phyloP scores from a whole-genome alignment of 2,888 invertebrate genomes.

The Isoperla grammatica region DNA sequence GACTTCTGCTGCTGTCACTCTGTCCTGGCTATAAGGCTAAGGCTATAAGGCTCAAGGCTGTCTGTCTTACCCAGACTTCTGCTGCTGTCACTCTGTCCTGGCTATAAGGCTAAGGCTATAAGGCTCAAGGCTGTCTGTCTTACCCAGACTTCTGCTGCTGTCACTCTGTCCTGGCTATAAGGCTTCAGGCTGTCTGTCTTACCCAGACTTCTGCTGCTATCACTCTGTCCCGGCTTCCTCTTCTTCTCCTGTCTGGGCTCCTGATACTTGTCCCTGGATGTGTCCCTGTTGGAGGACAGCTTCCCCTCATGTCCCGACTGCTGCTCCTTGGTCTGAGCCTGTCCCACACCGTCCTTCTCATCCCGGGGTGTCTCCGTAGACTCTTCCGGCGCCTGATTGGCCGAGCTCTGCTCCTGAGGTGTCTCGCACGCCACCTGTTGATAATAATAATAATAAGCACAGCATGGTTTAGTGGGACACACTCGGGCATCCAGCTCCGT shows the following conservation, averaged over 20 bases:
- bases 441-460: no score
- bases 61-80: no score
- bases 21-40: no score
- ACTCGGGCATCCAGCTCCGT: not conserved
- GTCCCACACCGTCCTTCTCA: slow-evolving; percentile 62
- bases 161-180: no score
- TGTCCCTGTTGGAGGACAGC: slow-evolving; percentile 41
- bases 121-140: no score
- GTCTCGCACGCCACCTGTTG: slow-evolving; percentile 29
- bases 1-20: no score
- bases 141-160: no score
- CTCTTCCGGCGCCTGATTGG: slow-evolving; percentile 33
- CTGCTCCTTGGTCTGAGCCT: slow-evolving; percentile 67
- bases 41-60: no score
- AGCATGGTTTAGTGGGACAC: no score
- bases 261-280: slow-evolving; percentile 36
- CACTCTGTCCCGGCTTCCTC: slow-evolving; percentile 63
- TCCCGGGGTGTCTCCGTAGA: slow-evolving; percentile 27
- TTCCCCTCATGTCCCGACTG: slow-evolving; percentile 63
- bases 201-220: slow-evolving; percentile 66
- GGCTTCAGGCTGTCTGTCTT: no score
- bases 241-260: slow-evolving; percentile 30
- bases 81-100: no score
- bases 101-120: no score
- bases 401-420: slow-evolving; percentile 13